phyloP scores from a whole-genome alignment of 2,113 vertebrate genomes.

The Phainopepla nitens region DNA sequence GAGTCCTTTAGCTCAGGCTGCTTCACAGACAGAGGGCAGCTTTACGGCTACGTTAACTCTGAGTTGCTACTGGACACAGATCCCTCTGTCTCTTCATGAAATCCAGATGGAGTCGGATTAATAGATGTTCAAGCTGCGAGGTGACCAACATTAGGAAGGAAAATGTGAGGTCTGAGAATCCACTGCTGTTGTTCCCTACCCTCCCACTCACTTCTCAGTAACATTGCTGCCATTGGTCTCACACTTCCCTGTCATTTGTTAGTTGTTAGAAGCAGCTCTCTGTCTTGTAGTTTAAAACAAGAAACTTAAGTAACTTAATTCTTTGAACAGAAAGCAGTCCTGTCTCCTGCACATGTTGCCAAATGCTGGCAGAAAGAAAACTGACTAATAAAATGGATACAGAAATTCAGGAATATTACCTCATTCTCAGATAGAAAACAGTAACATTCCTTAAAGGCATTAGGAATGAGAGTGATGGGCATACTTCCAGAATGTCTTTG shows the following conservation, averaged over 20 bases:
- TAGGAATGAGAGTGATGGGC: background rate
- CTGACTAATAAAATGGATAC: background rate
- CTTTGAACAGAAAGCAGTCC: background rate
- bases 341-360: background rate
- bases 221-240: background rate
- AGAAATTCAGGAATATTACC: background rate
- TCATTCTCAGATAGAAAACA: background rate
- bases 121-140: background rate
- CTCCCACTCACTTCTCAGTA: rapidly evolving
- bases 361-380: background rate
- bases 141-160: background rate
- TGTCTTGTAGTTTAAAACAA: background rate
- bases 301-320: background rate
- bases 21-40: background rate
- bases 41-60: background rate
- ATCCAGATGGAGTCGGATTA: background rate
- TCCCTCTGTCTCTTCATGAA: background rate
- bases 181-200: background rate
- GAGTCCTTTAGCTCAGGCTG: background rate
- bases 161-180: background rate
- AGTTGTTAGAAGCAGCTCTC: background rate
- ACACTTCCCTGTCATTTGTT: background rate
- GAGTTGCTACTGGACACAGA: background rate
- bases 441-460: background rate
- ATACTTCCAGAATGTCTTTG: rapidly evolving